Evolutionary conservation across 2,888 invertebrate genomes (phyloP), one percentile per base, ranked within the genome.

Genomic region (Alcis repandata): DNA sequence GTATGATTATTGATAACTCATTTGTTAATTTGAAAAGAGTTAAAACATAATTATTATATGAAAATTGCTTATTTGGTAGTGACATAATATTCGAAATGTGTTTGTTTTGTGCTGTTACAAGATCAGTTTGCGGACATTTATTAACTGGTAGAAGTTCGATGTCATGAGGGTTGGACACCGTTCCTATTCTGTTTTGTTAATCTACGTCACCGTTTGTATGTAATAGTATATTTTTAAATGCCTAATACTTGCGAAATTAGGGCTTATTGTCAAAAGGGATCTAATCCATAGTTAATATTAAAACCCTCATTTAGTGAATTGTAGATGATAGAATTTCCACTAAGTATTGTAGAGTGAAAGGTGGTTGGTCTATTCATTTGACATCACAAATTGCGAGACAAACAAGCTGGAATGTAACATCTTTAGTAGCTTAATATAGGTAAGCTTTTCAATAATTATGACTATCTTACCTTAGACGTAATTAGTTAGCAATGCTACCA

Each of bases 191-290:
- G 68, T 74, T 52, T 40, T 52, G 19, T 57, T 52, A 33, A 32
- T 49, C 36, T 38, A 63, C 52, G 45, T 63, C 32, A 71, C 59
- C 17, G 43, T 63, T 43, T 43, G 48, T 67, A 53, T 57, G 57
- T 74, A 71, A 75, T 76, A 74, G 68, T 77, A 78, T 81, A 67
- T 76, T 77, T 71, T 77, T 77, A 81, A 84, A 86, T 88, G 91
- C 91, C 91, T 90, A 86, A 86, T 83, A 86, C 90, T 92, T 92
- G 92, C 91, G 78, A 79, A 71, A 79, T 79, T 84, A 85, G 82
- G 86, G 84, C 83, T 86, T 84, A 82, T 79, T 79, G 73, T 78
- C 78, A 78, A 74, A 78, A 80, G 83, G 86, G 85, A 86, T 87
- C 75, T 82, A 84, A 86, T 88, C 86, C 85, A 82, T 87, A 86